phyloP scores from a whole-genome alignment of 2,888 invertebrate species.

The Uropetala carovei region DNA sequence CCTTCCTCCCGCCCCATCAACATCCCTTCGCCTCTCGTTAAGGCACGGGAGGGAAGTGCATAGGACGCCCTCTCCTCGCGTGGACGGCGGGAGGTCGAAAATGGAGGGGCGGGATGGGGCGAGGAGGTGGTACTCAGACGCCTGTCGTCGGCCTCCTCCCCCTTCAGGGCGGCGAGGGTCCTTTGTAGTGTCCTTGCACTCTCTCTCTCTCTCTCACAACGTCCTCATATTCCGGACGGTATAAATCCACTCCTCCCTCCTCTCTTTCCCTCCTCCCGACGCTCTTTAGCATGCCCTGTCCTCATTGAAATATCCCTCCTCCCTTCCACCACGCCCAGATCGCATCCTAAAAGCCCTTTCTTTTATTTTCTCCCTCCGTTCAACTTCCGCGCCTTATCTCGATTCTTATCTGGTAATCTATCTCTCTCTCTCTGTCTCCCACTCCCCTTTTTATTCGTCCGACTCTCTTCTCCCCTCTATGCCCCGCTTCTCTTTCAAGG shows the following conservation, averaged over 20 bases:
- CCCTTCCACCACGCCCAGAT: not conserved
- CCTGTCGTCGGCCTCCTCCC: not conserved
- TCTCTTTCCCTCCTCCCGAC: not conserved
- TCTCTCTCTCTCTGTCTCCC: not conserved
- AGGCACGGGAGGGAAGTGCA: not conserved
- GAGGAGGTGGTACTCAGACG: not conserved
- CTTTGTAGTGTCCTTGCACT: slow-evolving; percentile 30
- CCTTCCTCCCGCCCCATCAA: not conserved
- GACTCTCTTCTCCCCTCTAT: not conserved
- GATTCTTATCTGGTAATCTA: slow-evolving; percentile 39
- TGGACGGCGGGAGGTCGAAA: slow-evolving; percentile 31
- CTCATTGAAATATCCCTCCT: not conserved
- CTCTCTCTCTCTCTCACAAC: not conserved
- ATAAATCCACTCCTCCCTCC: slow-evolving; percentile 36
- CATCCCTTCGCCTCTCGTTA: not conserved
- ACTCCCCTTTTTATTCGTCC: not conserved
- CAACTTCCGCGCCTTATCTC: slow-evolving; percentile 30
- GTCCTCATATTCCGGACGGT: not conserved
- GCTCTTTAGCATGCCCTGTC: not conserved
- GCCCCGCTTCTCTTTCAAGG: not conserved
- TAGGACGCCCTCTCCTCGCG: not conserved
- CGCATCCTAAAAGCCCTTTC: slow-evolving; percentile 37
- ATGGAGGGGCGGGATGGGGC: not conserved
- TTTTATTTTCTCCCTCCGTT: not conserved
- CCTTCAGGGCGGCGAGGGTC: not conserved